Base-by-base conservation (phyloP, 2,113 vertebrate species). In the Ardeotis arabs region DNA sequence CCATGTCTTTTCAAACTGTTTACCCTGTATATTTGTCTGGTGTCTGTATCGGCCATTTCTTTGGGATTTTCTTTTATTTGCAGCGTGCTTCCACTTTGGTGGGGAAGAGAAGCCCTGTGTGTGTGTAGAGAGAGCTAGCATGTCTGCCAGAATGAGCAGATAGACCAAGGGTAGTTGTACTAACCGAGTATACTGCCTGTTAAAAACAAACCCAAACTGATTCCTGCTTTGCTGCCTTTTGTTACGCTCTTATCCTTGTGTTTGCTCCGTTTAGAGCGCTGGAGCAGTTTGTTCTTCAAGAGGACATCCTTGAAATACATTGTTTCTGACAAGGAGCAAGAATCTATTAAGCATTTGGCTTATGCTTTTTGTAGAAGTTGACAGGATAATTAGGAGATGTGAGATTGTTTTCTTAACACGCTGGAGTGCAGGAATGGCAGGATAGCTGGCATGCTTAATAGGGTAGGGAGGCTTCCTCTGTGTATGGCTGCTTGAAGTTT, bases 261-360 rank as follows among this genome's bases (percentile, higher is more conserved):
- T 75, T 86, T 75, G 52, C 78, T 89, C 11, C 6, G 39, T 77
- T 80, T 31, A 22, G 37, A 86, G 45, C 2, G 1, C 70, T 56
- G 78, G 12, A 66, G 62, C 45, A 44, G 74, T 90, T 85, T 94
- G 58, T 27, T 90, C 72, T 86, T 93, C 69, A 45, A 12, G 86
- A 73, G 70, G 72, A 52, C 52, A 39, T 82, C 86, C 69, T 62
- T 58, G 53, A 87, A 92, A 87, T 82, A 50, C 41, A 7, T 84
- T 84, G 90, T 50, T 87, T 89, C 69, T 95, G 92, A 96, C 49
- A 73, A 79, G 77, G 73, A 95, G 67, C 77, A 76, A 21, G 73
- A 75, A 59, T 79, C 84, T 79, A 17, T 95, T 95, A 62, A 92
- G 58, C 31, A 37, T 52, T 52, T 87, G 69, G 52, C 53, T 94